Conservation (phyloP, 2,113 vertebrate species). For the Stercorarius parasiticus region DNA sequence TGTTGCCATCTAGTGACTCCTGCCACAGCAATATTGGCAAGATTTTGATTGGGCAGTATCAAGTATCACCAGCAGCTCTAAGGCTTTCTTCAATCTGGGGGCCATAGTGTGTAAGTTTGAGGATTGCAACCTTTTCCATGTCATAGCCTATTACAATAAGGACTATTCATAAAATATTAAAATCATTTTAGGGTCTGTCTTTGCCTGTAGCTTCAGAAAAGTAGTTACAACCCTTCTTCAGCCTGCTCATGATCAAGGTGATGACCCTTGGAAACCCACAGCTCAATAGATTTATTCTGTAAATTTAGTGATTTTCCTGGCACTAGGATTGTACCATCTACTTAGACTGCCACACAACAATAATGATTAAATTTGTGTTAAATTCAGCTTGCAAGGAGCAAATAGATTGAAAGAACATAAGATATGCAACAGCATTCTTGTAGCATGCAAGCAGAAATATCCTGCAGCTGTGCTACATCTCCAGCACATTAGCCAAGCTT, state of each 20-base stretch:
- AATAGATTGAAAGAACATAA: background rate
- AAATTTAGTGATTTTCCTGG: background rate
- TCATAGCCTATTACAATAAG: background rate
- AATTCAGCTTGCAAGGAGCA: background rate
- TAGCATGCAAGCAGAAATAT: background rate
- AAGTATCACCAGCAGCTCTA: background rate
- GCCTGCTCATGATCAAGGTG: background rate
- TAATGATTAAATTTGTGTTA: background rate
- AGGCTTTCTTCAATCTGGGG: background rate
- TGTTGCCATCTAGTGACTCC: conserved; percentile 58
- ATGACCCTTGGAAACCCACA: background rate
- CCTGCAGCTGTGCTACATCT: background rate
- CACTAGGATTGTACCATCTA: background rate
- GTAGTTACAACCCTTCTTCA: background rate
- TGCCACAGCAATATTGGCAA: background rate
- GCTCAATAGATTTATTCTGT: background rate
- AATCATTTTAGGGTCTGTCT: background rate
- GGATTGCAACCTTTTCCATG: background rate
- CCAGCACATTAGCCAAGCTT: background rate
- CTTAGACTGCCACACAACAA: background rate
- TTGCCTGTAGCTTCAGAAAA: background rate
- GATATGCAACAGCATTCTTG: background rate
- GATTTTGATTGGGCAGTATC: background rate
- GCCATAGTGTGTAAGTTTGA: background rate
- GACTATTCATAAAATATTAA: background rate